A percentile compares a stretch with the other conserved stretches of the same genome.
Evolutionary conservation across 2,888 invertebrate species (phyloP).

Genomic region (Fragum sueziense): DNA sequence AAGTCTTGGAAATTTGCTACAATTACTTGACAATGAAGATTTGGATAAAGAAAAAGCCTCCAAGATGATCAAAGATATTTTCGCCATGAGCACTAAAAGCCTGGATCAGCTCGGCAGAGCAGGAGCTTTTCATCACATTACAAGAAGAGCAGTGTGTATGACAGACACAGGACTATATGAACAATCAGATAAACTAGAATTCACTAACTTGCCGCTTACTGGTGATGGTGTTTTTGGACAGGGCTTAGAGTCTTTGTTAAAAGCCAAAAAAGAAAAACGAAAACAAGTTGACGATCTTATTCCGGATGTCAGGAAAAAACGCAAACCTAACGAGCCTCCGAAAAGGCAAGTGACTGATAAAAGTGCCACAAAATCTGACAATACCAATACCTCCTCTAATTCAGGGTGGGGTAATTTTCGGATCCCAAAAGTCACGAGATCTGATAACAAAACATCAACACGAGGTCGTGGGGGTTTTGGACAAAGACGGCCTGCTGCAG

Average conservation of each 20-base stretch:
- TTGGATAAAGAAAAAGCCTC: constrained; percentile 12
- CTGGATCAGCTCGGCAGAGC: constrained; percentile 44
- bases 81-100: constrained; percentile 46
- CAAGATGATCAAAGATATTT: constrained; percentile 39
- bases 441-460: background rate
- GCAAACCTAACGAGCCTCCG: background rate
- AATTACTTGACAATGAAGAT: constrained; percentile 9
- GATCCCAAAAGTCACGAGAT: constrained; percentile 12
- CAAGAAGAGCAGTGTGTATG: constrained; percentile 28
- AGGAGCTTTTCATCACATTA: constrained; percentile 44
- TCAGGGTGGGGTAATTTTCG: constrained; percentile 29
- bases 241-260: constrained; percentile 23
- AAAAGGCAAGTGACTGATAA: background rate
- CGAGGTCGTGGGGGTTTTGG: background rate
- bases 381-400: too few species aligned
- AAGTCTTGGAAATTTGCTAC: constrained; percentile 34
- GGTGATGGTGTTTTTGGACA: constrained; percentile 42
- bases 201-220: constrained; percentile 39
- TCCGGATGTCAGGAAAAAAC: constrained; percentile 24
- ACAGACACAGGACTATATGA: constrained; percentile 32
- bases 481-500: constrained; percentile 3
- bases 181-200: constrained; percentile 9
- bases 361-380: background rate
- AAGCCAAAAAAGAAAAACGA: constrained; percentile 44
- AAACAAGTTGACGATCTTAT: constrained; percentile 42